Evolutionary conservation across 2,888 invertebrate genomes (phyloP), one percentile per base, ranked within the genome.

Genomic region (Meganola albula): DNA sequence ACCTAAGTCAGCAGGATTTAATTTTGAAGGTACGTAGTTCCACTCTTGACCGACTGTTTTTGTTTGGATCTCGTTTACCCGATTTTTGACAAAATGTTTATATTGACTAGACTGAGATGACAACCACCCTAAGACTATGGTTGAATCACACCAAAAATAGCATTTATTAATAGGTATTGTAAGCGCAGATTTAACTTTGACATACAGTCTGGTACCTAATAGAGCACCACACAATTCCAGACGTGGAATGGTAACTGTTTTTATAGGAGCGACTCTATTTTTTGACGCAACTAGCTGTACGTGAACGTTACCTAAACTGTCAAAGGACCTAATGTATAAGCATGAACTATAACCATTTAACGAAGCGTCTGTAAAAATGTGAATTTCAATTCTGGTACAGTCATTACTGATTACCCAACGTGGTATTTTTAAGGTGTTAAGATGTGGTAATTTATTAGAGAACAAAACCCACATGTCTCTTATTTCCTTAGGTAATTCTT

Each of bases 311-410:
- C 37, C 39, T 7, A 34, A 7, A 1, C 1, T 7, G 1, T 11
- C n/a, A 0, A 30, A 20, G 4, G 40, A 33, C 5, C 50, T 24
- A 7, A 50, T 12, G 20, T 53, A 58, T 4, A 42, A 10, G 30
- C 47, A 50, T 0, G 40, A 27, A 0, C 51, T 48, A 12, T 53
- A 55, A 0, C 50, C 51, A 1, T 9, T 5, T 18, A 51, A 35
- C 1, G 47, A 48, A 0, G 51, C 41, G 11, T 54, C 58, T 11
- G 40, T 23, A 31, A 56, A 58, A 0, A 36, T 14, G 34, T 58
- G 56, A 1, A 58, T 3, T 28, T 56, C 44, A 4, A 34, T 4
- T n/a, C 2, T 7, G 1, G 7, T 4, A 7, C 31, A 11, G 1
- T 31, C 8, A 11, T 40, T 9, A 24, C 25, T 8, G 0, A 42